Evolutionary conservation across 2,113 vertebrate genomes (phyloP).

Genomic region (Pholis gunnellus): DNA sequence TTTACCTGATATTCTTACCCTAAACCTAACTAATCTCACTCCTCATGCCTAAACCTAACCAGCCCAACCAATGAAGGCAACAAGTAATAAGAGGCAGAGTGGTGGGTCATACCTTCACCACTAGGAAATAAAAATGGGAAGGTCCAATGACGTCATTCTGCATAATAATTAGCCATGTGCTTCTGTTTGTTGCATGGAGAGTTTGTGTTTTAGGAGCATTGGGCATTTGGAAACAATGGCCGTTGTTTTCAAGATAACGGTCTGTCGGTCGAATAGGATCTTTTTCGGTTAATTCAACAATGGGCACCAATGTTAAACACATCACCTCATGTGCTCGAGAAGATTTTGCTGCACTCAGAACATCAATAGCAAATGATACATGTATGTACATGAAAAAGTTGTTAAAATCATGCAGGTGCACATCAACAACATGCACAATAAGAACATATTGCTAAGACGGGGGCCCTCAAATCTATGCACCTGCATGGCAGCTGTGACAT

Average conservation of each 20-base stretch:
- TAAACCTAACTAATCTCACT: too few relatives aligned
- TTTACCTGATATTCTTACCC: background rate
- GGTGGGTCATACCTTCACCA: too few relatives aligned
- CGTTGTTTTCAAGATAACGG: too few relatives aligned
- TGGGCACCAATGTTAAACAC: background rate
- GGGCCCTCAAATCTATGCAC: background rate
- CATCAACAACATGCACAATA: background rate
- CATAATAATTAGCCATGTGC: background rate
- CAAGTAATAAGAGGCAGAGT: too few relatives aligned
- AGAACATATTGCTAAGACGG: background rate
- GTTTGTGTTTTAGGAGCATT: background rate
- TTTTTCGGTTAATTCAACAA: background rate
- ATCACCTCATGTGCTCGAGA: background rate
- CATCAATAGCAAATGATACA: background rate
- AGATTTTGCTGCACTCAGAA: background rate
- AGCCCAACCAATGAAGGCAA: too few relatives aligned
- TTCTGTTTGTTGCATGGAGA: background rate
- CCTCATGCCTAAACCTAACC: too few relatives aligned
- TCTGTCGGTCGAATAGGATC: background rate
- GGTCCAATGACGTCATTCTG: background rate
- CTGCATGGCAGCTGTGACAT: constrained; percentile 42
- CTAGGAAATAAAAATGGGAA: too few relatives aligned
- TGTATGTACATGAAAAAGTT: background rate
- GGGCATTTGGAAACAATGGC: too few relatives aligned
- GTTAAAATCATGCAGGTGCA: background rate